These are phyloP conservation scores for Microcebus murinus DNA, from an alignment of 2,113 vertebrate genomes.

Conservation along the genomic window DNA sequence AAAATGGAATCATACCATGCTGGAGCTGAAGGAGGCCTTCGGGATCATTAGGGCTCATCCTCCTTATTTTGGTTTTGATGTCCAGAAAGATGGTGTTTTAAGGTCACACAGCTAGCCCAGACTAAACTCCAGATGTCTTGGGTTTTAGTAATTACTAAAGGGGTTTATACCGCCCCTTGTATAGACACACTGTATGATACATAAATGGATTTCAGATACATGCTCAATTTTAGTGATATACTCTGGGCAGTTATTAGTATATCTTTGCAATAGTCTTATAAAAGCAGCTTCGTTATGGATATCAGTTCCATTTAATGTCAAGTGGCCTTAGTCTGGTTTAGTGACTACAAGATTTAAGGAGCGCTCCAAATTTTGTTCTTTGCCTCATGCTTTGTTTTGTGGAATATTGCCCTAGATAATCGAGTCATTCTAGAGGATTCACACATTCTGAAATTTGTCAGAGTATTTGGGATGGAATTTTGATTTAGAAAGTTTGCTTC, in stretches of 20 bases:
- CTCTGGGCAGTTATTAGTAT: not conserved
- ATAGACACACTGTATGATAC: not conserved
- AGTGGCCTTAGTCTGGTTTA: not conserved
- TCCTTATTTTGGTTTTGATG: not conserved
- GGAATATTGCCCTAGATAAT: not conserved
- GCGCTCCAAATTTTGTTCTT: conserved; percentile 10
- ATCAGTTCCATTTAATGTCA: not conserved
- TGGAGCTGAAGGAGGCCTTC: not conserved
- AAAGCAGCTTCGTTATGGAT: not conserved
- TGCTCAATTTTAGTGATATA: not conserved
- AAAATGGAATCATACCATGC: not conserved
- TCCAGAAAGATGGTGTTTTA: not conserved
- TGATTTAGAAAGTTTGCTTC: not conserved
- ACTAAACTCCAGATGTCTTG: not conserved
- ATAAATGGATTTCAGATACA: not conserved
- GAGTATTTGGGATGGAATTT: conserved; percentile 5
- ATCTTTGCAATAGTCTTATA: not conserved
- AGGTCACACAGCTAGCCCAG: not conserved
- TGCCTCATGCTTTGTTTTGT: conserved; percentile 17
- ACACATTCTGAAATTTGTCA: not conserved
- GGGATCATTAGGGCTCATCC: not conserved
- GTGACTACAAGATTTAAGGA: not conserved
- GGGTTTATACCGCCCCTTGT: not conserved
- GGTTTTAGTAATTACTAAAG: not conserved
- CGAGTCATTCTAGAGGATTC: not conserved